Conservation (phyloP, 92 coral and sea anemone species). For the Epizoanthus rinbou region DNA sequence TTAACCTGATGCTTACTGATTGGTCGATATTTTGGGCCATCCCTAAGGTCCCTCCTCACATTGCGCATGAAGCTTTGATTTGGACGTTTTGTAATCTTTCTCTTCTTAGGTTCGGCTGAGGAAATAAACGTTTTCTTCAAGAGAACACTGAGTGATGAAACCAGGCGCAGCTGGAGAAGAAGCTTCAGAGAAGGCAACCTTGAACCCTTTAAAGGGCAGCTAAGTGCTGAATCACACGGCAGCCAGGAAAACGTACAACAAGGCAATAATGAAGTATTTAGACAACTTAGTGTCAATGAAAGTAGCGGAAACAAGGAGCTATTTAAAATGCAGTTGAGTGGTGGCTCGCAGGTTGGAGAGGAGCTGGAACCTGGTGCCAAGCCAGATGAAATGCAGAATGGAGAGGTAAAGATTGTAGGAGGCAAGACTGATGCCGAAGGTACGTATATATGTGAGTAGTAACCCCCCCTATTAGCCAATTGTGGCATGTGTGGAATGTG, state of each 20-base stretch:
- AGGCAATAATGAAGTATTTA: neutral
- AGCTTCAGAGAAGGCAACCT: constrained; percentile 21
- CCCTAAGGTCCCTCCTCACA: no score
- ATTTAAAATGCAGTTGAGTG: constrained; percentile 12
- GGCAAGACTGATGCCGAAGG: constrained; percentile 23
- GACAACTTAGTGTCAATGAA: neutral
- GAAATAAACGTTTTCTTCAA: constrained; percentile 10
- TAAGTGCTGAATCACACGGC: constrained; percentile 20
- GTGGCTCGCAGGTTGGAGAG: neutral
- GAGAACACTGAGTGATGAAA: constrained; percentile 2
- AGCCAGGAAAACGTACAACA: neutral
- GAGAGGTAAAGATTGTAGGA: constrained; percentile 22
- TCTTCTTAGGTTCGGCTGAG: constrained; percentile 24
- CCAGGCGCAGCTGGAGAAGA: constrained; percentile 5
- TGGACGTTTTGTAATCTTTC: neutral
- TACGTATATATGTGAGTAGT: neutral
- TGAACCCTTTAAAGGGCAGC: constrained; percentile 5
- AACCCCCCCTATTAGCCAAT: no score
- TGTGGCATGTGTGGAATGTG: neutral
- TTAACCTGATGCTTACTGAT: no score
- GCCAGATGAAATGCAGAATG: constrained; percentile 22
- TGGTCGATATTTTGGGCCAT: no score
- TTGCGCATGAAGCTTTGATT: neutral
- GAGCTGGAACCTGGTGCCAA: constrained; percentile 5
- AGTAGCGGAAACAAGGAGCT: neutral